These are phyloP conservation scores for Cirrhinus mrigala DNA, from an alignment of 2,797 vertebrate species.

Conservation along the genomic window DNA sequence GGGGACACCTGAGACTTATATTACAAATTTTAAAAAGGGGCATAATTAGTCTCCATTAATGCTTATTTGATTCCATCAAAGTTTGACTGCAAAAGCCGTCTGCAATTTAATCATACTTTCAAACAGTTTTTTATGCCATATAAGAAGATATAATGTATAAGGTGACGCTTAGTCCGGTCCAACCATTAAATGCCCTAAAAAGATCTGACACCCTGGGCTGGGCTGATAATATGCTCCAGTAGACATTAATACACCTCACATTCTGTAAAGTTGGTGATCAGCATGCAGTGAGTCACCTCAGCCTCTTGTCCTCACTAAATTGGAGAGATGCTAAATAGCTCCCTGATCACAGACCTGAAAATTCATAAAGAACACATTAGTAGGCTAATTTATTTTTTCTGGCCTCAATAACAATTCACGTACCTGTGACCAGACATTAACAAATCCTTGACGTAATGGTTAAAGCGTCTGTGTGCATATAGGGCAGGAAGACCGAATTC, in stretches of 20 bases:
- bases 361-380: background rate
- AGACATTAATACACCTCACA: background rate
- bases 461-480: background rate
- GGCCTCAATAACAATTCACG: background rate
- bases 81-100: background rate
- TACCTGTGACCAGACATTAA: background rate
- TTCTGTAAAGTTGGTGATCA: background rate
- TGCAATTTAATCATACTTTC: background rate
- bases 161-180: background rate
- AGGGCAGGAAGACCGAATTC: constrained; percentile 37
- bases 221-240: background rate
- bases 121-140: background rate
- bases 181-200: background rate
- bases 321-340: background rate
- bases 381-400: background rate
- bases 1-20: too few relatives aligned
- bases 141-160: background rate
- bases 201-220: background rate
- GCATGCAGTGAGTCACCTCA: constrained; percentile 13
- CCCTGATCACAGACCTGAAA: background rate
- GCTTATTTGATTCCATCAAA: background rate
- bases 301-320: background rate
- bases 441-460: background rate
- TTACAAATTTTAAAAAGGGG: too few relatives aligned
- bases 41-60: too few relatives aligned